These are phyloP conservation scores for Campodea augens DNA, from an alignment of 1,140 invertebrate genomes.

Conservation along the genomic window DNA sequence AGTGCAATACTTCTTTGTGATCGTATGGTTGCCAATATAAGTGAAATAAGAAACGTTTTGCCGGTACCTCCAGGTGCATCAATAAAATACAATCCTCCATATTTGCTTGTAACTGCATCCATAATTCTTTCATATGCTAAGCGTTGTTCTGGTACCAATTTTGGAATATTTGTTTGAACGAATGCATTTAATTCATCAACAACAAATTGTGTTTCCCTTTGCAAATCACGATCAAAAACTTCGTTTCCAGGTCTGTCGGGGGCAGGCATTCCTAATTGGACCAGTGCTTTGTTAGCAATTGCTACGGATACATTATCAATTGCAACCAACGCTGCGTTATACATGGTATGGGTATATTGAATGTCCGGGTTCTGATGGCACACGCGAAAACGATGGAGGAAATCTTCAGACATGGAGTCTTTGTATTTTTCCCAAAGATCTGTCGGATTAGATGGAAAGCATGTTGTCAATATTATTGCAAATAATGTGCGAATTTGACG, in stretches of 20 bases:
- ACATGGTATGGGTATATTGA: conserved; percentile 20
- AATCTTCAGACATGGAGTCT: conserved; percentile 19
- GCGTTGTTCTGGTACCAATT: neutral
- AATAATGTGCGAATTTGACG: conserved; percentile 25
- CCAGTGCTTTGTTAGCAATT: neutral
- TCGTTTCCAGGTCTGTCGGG: neutral
- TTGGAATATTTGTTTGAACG: neutral
- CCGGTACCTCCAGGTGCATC: conserved; percentile 14
- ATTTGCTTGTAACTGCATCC: conserved; percentile 4
- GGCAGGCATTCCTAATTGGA: neutral
- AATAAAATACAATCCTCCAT: conserved; percentile 12
- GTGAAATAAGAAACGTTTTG: conserved; percentile 16
- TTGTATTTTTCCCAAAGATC: conserved; percentile 22
- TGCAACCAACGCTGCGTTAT: conserved; percentile 16
- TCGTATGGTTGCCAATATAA: conserved; percentile 17
- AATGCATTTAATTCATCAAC: neutral
- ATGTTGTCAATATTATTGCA: conserved; percentile 21
- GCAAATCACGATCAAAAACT: neutral
- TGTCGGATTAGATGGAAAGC: conserved; percentile 17
- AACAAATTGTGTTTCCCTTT: neutral
- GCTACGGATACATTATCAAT: neutral
- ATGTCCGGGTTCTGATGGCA: conserved; percentile 19
- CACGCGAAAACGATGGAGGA: conserved; percentile 13
- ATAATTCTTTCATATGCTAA: conserved; percentile 13
- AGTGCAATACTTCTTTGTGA: conserved; percentile 19